Percentiles rank a stretch among this genome's conserved stretches.
Evolutionary conservation across 2,113 vertebrate species (phyloP).

Genomic region (Chunga burmeisteri): DNA sequence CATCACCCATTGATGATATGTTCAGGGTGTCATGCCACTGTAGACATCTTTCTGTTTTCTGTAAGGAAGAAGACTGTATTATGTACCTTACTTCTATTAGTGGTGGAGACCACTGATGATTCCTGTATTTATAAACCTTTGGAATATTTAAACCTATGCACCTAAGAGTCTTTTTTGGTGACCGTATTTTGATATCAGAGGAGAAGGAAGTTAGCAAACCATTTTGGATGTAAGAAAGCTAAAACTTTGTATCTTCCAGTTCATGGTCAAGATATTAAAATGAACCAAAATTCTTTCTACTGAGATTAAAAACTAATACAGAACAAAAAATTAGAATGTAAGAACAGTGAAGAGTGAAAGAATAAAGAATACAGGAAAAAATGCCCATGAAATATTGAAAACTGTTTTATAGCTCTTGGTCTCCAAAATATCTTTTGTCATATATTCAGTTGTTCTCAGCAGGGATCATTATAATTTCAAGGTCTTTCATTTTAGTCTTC

Average conservation of each 20-base stretch:
- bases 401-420: neutral
- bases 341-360: neutral
- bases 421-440: neutral
- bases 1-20: neutral
- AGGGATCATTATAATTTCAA: neutral
- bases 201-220: neutral
- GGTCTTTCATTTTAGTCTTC: neutral
- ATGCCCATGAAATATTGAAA: accelerated
- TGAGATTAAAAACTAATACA: neutral
- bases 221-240: neutral
- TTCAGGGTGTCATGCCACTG: neutral
- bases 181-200: neutral
- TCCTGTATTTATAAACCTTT: neutral
- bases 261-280: neutral
- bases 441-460: neutral
- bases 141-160: neutral
- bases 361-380: neutral
- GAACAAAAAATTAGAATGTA: neutral
- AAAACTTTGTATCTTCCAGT: neutral
- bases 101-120: neutral
- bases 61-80: neutral
- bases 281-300: neutral
- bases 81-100: neutral
- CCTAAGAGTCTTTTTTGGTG: neutral
- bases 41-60: neutral